These are phyloP conservation scores for Xestobium rufovillosum DNA, from an alignment of 2,888 invertebrate genomes.

Conservation along the genomic window DNA sequence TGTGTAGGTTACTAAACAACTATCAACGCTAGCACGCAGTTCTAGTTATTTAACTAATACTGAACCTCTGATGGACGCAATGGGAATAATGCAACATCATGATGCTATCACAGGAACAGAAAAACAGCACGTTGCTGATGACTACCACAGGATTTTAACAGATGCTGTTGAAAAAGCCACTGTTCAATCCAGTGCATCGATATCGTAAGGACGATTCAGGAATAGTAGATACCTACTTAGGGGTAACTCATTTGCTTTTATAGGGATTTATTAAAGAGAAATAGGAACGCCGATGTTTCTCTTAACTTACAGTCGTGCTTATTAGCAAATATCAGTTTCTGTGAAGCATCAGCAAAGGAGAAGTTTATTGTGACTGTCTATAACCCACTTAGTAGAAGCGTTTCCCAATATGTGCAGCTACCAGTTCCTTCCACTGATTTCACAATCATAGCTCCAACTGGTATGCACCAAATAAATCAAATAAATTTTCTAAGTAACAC, in stretches of 20 bases:
- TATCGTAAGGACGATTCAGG: no score
- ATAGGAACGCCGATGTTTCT: neutral
- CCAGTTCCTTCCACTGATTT: slow-evolving; percentile 42
- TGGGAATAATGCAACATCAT: slow-evolving; percentile 82
- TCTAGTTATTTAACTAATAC: slow-evolving; percentile 42
- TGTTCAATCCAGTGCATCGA: no score
- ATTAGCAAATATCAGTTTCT: slow-evolving; percentile 55
- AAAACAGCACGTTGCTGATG: slow-evolving; percentile 27
- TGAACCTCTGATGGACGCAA: slow-evolving; percentile 54
- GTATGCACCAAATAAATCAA: slow-evolving; percentile 7
- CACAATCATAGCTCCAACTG: slow-evolving; percentile 18
- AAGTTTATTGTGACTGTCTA: slow-evolving; percentile 53
- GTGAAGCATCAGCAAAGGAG: slow-evolving; percentile 46
- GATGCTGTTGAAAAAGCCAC: slow-evolving; percentile 58
- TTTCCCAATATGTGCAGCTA: slow-evolving; percentile 47
- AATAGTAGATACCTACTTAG: no score
- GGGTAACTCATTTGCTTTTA: no score
- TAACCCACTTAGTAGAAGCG: slow-evolving; percentile 53
- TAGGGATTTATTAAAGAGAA: no score
- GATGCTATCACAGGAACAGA: slow-evolving; percentile 55
- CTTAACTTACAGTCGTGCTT: slow-evolving; percentile 43
- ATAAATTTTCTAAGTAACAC: no score
- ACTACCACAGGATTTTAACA: no score
- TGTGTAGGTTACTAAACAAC: slow-evolving; percentile 9
- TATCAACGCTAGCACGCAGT: slow-evolving; percentile 32